These are phyloP conservation scores for Pocillopora meandrina DNA, from an alignment of 92 coral and sea anemone species.

Conservation along the genomic window DNA sequence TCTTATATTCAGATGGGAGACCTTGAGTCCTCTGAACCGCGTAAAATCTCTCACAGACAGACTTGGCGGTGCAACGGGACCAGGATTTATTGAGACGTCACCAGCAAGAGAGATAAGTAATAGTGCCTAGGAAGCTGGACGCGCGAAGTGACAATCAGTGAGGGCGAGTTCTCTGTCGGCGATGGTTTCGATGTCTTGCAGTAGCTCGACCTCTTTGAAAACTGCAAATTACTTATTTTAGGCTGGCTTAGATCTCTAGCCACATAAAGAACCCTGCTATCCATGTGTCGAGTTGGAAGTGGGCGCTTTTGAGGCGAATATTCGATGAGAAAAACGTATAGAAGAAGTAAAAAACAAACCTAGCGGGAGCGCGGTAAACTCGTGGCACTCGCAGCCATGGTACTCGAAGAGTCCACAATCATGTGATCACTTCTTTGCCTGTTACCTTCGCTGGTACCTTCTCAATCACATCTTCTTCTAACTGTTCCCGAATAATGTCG, in stretches of 20 bases:
- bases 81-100: constrained; percentile 28
- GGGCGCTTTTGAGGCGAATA: neutral
- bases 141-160: constrained; percentile 31
- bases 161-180: constrained; percentile 23
- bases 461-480: constrained; percentile 61
- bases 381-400: constrained; percentile 30
- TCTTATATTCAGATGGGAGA: no score
- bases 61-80: no score
- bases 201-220: no score
- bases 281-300: constrained; percentile 17
- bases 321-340: constrained; percentile 8
- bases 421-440: constrained; percentile 30
- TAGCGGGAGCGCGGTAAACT: constrained; percentile 21
- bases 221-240: constrained; percentile 14
- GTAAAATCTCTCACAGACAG: no score
- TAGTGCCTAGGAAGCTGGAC: constrained; percentile 23
- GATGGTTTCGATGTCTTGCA: neutral
- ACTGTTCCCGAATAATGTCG: constrained; percentile 58
- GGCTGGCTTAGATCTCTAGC: constrained; percentile 30
- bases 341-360: constrained; percentile 17
- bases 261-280: constrained; percentile 12
- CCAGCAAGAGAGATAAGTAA: constrained; percentile 29
- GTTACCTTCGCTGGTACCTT: constrained; percentile 47
- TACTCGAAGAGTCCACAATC: no score
- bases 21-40: no score